Evolutionary conservation across 2,888 invertebrate species (phyloP), one percentile per base, ranked within the genome.

Genomic region (Andricus quercusramuli): DNA sequence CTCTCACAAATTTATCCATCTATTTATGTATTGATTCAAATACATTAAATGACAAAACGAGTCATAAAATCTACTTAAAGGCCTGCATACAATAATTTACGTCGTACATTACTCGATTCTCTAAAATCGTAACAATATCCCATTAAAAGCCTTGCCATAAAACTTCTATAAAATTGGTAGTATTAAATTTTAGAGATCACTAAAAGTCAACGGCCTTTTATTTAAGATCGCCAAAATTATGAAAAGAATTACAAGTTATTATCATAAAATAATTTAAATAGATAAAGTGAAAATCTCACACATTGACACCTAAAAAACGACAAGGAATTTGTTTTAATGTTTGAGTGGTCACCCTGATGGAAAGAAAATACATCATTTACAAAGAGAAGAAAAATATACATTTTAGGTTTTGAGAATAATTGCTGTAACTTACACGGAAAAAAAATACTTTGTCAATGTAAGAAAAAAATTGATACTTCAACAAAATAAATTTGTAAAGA

Each of bases 81-180:
- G n/a, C n/a, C 9, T 3, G n/a, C n/a, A 56, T 56, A 22, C 3
- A 56, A n/a, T 56, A 11, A n/a, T 56, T 22, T 56, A 56, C 2
- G n/a, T 6, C 3, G 11, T n/a, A 56, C 56, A n/a, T 56, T n/a
- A n/a, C n/a, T 56, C 9, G 9, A 11, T 11, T 56, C n/a, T 56
- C 56, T 56, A n/a, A n/a, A 56, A n/a, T 56, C 56, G n/a, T 22
- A n/a, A 56, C n/a, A 56, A 56, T 56, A n/a, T 56, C n/a, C 56
- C 56, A 56, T 56, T 56, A 56, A 56, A 56, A 56, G 11, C n/a
- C 56, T n/a, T 8, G 56, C 11, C n/a, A 22, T n/a, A 56, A 56
- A 56, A 56, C 4, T 3, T 56, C 56, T 56, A 5, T 47, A 1
- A 11, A 56, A 8, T 20, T 56, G 11, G 8, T 6, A 11, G 11